phyloP scores from a whole-genome alignment of 2,797 vertebrate species.

The Trachops cirrhosus region DNA sequence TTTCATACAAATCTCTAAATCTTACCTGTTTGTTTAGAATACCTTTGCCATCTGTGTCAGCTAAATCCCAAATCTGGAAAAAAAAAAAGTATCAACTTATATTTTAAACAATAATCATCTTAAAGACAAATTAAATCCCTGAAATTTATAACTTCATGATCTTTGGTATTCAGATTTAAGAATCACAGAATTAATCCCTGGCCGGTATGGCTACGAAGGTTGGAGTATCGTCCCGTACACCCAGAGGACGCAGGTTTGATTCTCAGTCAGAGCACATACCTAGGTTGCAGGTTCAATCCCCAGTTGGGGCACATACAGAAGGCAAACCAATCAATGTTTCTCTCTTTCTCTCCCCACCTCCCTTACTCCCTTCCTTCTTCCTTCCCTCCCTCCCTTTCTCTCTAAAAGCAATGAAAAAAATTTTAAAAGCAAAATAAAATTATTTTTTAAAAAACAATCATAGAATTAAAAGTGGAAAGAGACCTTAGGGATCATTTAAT shows the following conservation, averaged over 20 bases:
- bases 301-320: neutral
- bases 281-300: neutral
- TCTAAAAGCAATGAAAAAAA: neutral
- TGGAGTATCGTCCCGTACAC: neutral
- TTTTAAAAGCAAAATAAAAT: too few relatives aligned
- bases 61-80: constrained; percentile 96
- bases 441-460: neutral
- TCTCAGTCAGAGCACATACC: too few relatives aligned
- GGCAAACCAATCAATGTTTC: neutral
- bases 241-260: neutral
- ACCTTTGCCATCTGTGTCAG: constrained; percentile 96
- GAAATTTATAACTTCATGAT: neutral
- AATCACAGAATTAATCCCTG: neutral
- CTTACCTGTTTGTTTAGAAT: constrained; percentile 96
- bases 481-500: constrained; percentile 14
- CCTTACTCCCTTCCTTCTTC: too few relatives aligned
- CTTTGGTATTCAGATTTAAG: constrained; percentile 28
- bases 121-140: constrained; percentile 41
- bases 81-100: constrained; percentile 34
- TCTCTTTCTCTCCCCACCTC: neutral
- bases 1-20: constrained; percentile 34
- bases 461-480: constrained; percentile 27
- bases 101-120: constrained; percentile 48
- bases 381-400: neutral
- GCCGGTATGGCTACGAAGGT: neutral